phyloP scores from a whole-genome alignment of 2,113 vertebrate species.

The Aptenodytes patagonicus region DNA sequence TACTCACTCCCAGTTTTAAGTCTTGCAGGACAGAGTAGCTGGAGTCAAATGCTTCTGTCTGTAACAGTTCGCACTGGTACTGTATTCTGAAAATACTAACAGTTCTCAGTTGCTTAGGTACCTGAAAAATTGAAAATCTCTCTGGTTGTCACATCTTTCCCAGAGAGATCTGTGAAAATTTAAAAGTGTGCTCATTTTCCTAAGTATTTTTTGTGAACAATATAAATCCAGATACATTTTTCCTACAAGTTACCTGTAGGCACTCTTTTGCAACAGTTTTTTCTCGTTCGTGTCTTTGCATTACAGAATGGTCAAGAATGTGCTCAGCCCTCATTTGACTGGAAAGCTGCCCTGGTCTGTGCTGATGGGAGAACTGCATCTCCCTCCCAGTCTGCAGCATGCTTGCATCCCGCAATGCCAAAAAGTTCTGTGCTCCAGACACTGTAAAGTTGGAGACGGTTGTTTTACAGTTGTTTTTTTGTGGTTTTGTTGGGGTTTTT shows the following conservation, averaged over 20 bases:
- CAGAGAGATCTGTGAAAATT: neutral
- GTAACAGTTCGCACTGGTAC: neutral
- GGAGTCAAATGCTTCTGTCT: neutral
- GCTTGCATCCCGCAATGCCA: fast-evolving
- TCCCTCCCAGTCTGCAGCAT: neutral
- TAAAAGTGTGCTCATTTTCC: neutral
- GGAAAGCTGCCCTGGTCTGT: neutral
- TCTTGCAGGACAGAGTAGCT: neutral
- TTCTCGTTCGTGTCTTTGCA: neutral
- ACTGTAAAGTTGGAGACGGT: neutral
- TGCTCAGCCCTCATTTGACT: neutral
- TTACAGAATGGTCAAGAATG: neutral
- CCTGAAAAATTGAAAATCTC: neutral
- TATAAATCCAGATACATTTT: neutral
- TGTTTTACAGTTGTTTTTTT: neutral
- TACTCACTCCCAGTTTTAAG: neutral
- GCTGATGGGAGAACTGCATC: neutral
- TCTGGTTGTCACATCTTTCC: neutral
- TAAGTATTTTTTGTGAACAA: neutral
- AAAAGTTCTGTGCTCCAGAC: neutral
- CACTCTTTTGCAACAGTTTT: neutral
- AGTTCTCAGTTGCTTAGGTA: neutral
- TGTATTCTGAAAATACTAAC: neutral
- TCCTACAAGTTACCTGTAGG: neutral
- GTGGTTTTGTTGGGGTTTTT: no score